These are phyloP conservation scores for Volucella zonaria DNA, from an alignment of 2,888 invertebrate genomes.

Conservation along the genomic window DNA sequence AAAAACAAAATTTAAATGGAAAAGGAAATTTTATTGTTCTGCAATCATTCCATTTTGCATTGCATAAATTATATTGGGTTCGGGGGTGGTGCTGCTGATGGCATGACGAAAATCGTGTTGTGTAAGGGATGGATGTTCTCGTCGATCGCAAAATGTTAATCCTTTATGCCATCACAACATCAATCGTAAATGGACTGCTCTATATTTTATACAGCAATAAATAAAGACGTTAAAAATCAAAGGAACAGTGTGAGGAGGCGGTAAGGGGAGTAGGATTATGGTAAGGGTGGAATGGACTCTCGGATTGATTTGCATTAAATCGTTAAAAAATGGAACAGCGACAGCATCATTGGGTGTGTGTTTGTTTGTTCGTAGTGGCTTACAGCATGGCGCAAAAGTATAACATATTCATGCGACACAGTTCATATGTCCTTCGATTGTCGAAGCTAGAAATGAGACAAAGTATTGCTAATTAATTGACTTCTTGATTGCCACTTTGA, in stretches of 20 bases:
- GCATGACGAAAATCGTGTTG: neutral
- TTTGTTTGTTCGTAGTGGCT: too few species aligned
- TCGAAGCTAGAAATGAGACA: too few species aligned
- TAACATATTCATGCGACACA: too few species aligned
- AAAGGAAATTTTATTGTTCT: neutral
- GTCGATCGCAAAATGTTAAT: slow-evolving; percentile 43
- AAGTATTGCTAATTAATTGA: too few species aligned
- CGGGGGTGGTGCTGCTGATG: neutral
- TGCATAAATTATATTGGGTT: slow-evolving; percentile 34
- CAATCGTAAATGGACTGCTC: slow-evolving; percentile 25
- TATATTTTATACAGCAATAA: slow-evolving; percentile 8
- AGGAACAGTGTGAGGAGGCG: slow-evolving; percentile 39
- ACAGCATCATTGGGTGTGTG: neutral
- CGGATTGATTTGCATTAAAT: slow-evolving; percentile 46
- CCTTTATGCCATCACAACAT: slow-evolving; percentile 37
- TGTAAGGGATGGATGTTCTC: slow-evolving; percentile 7
- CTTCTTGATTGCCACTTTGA: too few species aligned
- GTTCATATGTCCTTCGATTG: too few species aligned
- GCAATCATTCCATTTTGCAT: slow-evolving; percentile 21
- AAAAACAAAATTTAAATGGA: slow-evolving; percentile 2
- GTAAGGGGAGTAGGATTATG: neutral
- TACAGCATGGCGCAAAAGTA: neutral
- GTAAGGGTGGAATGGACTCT: slow-evolving; percentile 9
- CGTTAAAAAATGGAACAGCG: slow-evolving; percentile 16
- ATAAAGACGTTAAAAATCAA: neutral